Base-by-base conservation (phyloP, 2,888 invertebrate species). In the Kryphioiulus occultus region DNA sequence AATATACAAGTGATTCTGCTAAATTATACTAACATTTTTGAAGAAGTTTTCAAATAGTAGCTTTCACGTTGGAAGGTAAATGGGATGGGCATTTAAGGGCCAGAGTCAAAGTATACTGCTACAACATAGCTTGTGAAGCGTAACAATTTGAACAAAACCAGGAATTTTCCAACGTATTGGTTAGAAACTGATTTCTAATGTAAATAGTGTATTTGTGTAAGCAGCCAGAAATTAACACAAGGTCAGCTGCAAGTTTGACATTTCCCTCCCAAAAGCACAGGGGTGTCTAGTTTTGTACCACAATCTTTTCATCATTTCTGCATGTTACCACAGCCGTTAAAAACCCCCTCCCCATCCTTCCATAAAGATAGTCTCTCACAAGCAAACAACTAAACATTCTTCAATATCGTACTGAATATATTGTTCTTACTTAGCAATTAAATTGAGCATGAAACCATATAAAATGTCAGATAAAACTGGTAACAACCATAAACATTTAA, bases 401-500 rank as follows among this genome's bases (percentile, higher is more conserved):
- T 78, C 78, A 78, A 78, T 68, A 22, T 22, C 26, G 26, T 26
- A 9, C 26, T 9, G 22, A 26, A 68, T 68, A 68, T 26, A 22
- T 26, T 22, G 22, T 10, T 68, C 68, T 68, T 19, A 30, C 22
- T 78, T 78, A 15, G 12, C 17, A 78, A 78, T 78, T 78, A 26
- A 26, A 78, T 26, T 78, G 78, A 78, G 30, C 78, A 30, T 30
- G 15, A 22, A 78, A 78, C 78, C 15, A 78, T 78, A 78, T 30
- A 78, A 78, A 30, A 78, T 78, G 26, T 78, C 30, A 78, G 15
- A 78, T 78, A 30, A 78, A 78, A 78, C 53, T 78, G 78, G 15
- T 78, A 78, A 78, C 78, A 78, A 30, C 15, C 26, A 15, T 78
- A 78, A 78, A 78, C 78, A 78, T 78, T 78, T 78, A 78, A 78